phyloP scores from a whole-genome alignment of 2,888 invertebrate genomes.

The Callimorpha dominula region DNA sequence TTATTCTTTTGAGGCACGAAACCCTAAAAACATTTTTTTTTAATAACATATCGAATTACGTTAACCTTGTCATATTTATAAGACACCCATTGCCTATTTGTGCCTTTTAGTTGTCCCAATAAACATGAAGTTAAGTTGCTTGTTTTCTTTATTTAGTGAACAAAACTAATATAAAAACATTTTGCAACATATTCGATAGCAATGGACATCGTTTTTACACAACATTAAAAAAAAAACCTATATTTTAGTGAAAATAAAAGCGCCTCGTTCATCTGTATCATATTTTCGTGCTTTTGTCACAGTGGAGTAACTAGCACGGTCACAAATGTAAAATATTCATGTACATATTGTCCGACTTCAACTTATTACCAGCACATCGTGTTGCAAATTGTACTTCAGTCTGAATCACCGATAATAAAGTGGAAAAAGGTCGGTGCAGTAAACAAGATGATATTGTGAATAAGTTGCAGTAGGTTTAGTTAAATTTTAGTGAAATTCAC shows the following conservation, averaged over 20 bases:
- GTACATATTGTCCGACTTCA: conserved; percentile 39
- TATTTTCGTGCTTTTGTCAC: conserved; percentile 33
- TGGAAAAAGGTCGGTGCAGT: conserved; percentile 40
- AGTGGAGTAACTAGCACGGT: conserved; percentile 23
- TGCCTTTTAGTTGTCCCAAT: no score
- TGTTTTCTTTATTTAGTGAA: no score
- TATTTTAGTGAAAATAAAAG: conserved; percentile 3
- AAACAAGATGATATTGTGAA: conserved; percentile 6
- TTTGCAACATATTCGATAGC: neutral
- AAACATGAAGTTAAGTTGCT: no score
- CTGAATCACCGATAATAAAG: conserved; percentile 36
- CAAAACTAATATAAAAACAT: neutral
- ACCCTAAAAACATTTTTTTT: no score
- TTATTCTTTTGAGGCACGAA: no score
- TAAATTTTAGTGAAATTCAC: neutral
- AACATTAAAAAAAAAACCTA: neutral
- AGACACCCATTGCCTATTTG: no score
- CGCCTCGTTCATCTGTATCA: conserved; percentile 26
- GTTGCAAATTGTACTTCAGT: conserved; percentile 46
- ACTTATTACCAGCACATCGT: conserved; percentile 39
- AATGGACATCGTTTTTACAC: neutral
- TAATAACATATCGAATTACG: no score
- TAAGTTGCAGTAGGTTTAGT: conserved; percentile 19
- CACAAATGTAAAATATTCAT: conserved; percentile 43
- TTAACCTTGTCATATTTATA: no score